These are phyloP conservation scores for Entomobrya proxima DNA, from an alignment of 2,888 invertebrate genomes.

Conservation along the genomic window DNA sequence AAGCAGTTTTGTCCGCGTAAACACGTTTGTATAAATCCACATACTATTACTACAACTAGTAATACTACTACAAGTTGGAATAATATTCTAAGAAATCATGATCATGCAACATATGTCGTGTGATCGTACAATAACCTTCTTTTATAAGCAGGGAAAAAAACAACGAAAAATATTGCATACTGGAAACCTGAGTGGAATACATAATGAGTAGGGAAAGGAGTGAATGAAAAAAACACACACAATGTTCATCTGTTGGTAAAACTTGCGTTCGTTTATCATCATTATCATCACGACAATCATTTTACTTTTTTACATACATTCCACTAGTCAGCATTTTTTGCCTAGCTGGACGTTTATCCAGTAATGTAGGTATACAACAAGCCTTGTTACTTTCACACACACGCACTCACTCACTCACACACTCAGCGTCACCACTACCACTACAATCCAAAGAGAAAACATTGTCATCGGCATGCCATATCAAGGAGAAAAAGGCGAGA, in stretches of 20 bases:
- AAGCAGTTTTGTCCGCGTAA: no score
- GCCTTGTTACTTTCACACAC: not conserved
- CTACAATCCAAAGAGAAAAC: not conserved
- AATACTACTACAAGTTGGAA: no score
- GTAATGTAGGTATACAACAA: not conserved
- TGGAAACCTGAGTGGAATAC: not conserved
- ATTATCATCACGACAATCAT: not conserved
- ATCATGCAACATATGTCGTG: conserved; percentile 14
- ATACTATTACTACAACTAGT: not conserved
- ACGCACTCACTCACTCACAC: not conserved
- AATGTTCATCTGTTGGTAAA: not conserved
- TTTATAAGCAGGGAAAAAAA: not conserved
- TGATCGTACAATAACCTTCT: not conserved
- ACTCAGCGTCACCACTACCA: not conserved
- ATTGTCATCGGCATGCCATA: not conserved
- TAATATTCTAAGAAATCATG: no score
- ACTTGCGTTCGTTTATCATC: not conserved
- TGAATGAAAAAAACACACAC: conserved; percentile 1
- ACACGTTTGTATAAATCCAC: no score
- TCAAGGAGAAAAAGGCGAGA: not conserved
- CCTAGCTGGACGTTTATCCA: no score
- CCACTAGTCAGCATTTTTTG: no score
- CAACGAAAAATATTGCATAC: conserved; percentile 2
- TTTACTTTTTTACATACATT: not conserved
- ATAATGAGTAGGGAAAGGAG: not conserved